Evolutionary conservation across 2,888 invertebrate species (phyloP).

Genomic region (Tipula vernalis): DNA sequence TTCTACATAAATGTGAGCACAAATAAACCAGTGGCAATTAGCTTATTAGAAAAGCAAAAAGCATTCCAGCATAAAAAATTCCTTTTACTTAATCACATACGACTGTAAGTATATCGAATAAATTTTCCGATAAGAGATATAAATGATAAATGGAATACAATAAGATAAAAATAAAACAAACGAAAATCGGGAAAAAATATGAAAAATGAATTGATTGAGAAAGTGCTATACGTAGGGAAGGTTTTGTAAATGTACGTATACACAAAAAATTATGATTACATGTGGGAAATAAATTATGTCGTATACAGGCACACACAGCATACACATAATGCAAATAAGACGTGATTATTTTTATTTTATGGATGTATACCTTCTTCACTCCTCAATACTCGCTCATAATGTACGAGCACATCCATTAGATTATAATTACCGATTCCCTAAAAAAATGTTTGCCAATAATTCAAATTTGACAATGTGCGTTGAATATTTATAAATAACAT

Average conservation of each 20-base stretch:
- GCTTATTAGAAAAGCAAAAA: not conserved
- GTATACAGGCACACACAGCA: not conserved
- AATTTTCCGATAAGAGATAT: not conserved
- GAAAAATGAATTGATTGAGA: slow-evolving; percentile 4
- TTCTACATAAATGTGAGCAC: no score
- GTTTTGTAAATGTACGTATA: not conserved
- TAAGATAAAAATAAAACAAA: not conserved
- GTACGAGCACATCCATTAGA: not conserved
- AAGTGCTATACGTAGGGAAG: not conserved
- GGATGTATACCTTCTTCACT: not conserved
- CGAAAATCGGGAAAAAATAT: not conserved
- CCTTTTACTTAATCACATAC: not conserved
- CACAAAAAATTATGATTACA: not conserved
- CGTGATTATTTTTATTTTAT: not conserved
- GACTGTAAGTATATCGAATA: not conserved
- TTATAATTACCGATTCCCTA: slow-evolving; percentile 4
- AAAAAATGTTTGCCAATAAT: not conserved
- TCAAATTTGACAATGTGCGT: not conserved
- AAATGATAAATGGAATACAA: not conserved
- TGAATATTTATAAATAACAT: not conserved
- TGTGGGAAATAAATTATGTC: not conserved
- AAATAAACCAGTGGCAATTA: not conserved
- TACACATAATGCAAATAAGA: not conserved
- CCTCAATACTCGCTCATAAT: not conserved
- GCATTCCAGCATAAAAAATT: not conserved